phyloP scores from a whole-genome alignment of 2,113 vertebrate genomes.

The Colinus virginianus region DNA sequence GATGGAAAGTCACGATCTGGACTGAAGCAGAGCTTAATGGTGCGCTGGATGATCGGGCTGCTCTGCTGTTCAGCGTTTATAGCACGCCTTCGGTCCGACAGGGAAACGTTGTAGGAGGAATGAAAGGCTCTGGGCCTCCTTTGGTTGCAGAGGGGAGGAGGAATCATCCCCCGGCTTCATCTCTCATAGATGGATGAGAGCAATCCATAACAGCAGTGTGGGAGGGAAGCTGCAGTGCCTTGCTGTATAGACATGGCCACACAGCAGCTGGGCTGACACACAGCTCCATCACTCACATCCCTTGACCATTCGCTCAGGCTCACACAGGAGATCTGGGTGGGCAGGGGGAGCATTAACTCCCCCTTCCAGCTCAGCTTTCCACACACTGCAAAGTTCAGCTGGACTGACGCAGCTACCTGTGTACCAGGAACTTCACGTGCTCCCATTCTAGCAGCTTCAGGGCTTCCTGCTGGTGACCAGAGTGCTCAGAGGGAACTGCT shows the following conservation, averaged over 20 bases:
- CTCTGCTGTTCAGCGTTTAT: neutral
- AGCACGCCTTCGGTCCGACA: neutral
- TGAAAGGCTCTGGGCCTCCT: neutral
- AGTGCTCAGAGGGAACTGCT: neutral
- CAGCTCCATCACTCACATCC: neutral
- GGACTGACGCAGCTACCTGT: neutral
- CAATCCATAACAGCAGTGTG: rapidly evolving
- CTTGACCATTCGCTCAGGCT: rapidly evolving
- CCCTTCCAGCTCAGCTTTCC: neutral
- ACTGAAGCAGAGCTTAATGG: neutral
- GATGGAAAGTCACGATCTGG: neutral
- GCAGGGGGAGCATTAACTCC: neutral
- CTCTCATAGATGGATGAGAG: neutral
- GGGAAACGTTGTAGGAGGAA: neutral
- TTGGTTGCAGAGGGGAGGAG: neutral
- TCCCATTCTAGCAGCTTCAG: neutral
- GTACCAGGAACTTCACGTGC: rapidly evolving
- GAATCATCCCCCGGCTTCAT: neutral
- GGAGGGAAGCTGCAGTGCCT: rapidly evolving
- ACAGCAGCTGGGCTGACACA: rapidly evolving
- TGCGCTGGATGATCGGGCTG: rapidly evolving
- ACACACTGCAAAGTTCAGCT: too few species aligned
- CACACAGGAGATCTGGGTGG: neutral
- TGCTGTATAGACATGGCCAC: neutral
- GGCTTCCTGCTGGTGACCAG: rapidly evolving